Percentiles rank a stretch among this genome's conserved stretches.
These are phyloP conservation scores for Cyprinodon tularosa DNA, from an alignment of 2,113 vertebrate genomes.

Conservation along the genomic window DNA sequence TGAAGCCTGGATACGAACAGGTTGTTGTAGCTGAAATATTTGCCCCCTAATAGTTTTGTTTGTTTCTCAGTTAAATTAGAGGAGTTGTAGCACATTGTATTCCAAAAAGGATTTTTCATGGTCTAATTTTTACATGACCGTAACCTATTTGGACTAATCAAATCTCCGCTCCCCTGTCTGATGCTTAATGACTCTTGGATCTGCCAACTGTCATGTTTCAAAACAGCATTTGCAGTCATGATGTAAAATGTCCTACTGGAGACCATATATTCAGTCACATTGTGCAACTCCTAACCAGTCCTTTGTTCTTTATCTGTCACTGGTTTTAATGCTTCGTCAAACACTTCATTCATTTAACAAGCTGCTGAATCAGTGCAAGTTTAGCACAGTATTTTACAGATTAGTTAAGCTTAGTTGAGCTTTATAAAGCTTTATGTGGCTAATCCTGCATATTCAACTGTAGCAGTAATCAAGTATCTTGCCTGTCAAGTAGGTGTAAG, in stretches of 20 bases:
- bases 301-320: background rate
- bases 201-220: background rate
- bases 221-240: background rate
- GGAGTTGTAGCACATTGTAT: background rate
- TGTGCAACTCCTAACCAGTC: background rate
- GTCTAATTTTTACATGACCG: background rate
- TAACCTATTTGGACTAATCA: background rate
- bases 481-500: constrained; percentile 46
- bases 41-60: background rate
- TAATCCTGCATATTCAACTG: constrained; percentile 40
- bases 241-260: background rate
- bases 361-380: background rate
- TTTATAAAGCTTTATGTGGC: constrained; percentile 27
- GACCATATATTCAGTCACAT: background rate
- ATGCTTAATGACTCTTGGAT: background rate
- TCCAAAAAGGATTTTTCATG: too few relatives aligned
- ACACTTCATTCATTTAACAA: constrained; percentile 6
- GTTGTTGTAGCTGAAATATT: too few relatives aligned
- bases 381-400: constrained; percentile 8
- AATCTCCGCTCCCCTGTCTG: background rate
- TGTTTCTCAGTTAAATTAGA: background rate
- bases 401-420: constrained; percentile 29
- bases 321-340: constrained; percentile 3
- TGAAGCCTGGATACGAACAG: too few relatives aligned
- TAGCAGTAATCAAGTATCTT: constrained; percentile 41